Base-by-base conservation (phyloP, 2,113 vertebrate species). In the Perca flavescens region DNA sequence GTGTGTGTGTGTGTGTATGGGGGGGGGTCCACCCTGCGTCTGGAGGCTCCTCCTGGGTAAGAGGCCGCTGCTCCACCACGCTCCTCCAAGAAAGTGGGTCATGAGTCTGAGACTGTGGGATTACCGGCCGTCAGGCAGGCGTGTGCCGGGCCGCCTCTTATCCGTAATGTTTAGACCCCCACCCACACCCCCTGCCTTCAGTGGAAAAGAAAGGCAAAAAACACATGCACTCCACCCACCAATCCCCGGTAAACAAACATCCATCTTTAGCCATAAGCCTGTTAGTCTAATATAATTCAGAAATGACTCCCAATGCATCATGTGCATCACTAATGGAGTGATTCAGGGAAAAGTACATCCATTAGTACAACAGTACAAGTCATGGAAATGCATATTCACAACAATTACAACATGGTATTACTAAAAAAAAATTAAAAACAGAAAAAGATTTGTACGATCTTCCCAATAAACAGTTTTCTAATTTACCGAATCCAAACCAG, bases 81-180 rank as follows among this genome's bases (percentile, higher is more conserved):
- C 90, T 94, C 84, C 91, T 95, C 93, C 93, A 93, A 85, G 94
- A 95, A 96, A 95, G 92, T 95, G 93, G 94, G 95, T 94, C 93
- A 96, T 85, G 92, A 94, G 93, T 94, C 94, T 94, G 91, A 94
- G 93, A 95, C 93, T 88, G 86, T 77, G 80, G 93, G 93, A 96
- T 95, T 95, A 96, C 65, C 56, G 84, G 69, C 88, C 77, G 82
- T 83, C 84, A 84, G 91, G 86, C 90, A 90, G 92, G 86, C 90
- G 82, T 92, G 90, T 91, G 93, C 91, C 87, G 77, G 74, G 74
- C 85, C 22, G 73, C 86, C 91, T 90, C 92, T 93, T 88, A 93
- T 91, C 90, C 82, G 16, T 74, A 60, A 84, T 91, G 91, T 86
- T 90, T 88, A 91, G 91, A 90, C 90, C 78, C 82, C 71, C 74